Evolutionary conservation across 2,113 vertebrate species (phyloP), one percentile per base, ranked within the genome.

Genomic region (Sturnus vulgaris): DNA sequence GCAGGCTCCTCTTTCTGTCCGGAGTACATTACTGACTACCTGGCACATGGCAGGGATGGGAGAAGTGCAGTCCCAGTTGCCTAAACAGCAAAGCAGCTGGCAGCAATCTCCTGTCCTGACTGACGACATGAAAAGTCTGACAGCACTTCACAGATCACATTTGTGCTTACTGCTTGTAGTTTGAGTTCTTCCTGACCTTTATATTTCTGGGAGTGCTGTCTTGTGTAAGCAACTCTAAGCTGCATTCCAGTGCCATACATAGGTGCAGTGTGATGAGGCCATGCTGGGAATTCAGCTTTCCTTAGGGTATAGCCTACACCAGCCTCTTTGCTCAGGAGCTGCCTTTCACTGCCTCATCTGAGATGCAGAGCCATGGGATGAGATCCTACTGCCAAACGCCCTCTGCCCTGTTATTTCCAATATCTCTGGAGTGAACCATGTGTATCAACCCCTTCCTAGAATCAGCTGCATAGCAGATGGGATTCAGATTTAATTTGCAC

Each of bases 161-260:
- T 39, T 1, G 1, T 50, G 13, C 14, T 28, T 39, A 7, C 33
- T 55, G 30, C 49, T 39, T 56, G 30, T 25, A 40, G 42, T n/a
- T 31, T 57, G 50, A 57, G 5, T 2, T 81, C 39, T 35, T 87
- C 47, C 22, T 66, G 56, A 30, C 33, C 78, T 93, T 83, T 89
- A 25, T 20, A 12, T 46, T 73, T 92, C 44, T 71, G 37, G 9
- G 22, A 52, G 6, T 39, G 20, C 31, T 59, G 37, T 60, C 49
- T 44, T 0, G 0, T 71, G 23, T 12, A 31, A 82, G 46, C 40
- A 46, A 16, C 27, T 78, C 13, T 37, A 9, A 60, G 9, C 3
- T 87, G 25, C 40, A 25, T 69, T 89, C 82, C 46, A 44, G 46
- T n/a, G 28, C 18, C 20, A 61, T 35, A n/a, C 15, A 46, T 5